These are phyloP conservation scores for Meandrusa payeni DNA, from an alignment of 2,888 invertebrate species.

Conservation along the genomic window DNA sequence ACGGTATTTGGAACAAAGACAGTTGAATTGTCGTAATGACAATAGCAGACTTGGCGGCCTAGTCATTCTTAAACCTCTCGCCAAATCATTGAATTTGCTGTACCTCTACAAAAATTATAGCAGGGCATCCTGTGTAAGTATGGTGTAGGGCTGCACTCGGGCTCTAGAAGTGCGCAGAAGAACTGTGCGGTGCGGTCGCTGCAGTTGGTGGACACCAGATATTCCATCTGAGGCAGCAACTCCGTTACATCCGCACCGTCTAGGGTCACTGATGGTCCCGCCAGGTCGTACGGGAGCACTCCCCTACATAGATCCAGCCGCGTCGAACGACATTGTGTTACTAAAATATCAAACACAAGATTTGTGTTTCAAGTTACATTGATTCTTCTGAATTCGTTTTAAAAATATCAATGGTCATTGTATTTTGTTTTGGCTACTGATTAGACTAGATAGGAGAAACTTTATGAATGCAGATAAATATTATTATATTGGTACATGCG, in stretches of 20 bases:
- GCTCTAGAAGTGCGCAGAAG: constrained; percentile 83
- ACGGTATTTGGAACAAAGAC: no score
- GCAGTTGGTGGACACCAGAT: constrained; percentile 82
- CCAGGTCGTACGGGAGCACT: constrained; percentile 84
- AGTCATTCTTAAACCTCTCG: no score
- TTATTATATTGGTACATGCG: neutral
- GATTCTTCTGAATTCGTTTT: no score
- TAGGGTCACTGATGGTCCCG: constrained; percentile 70
- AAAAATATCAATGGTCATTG: no score
- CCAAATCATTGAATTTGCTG: no score
- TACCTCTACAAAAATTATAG: constrained; percentile 84
- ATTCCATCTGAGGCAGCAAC: constrained; percentile 79
- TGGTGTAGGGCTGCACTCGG: constrained; percentile 83
- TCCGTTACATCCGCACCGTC: constrained; percentile 56
- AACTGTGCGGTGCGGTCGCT: constrained; percentile 82
- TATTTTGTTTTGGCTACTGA: no score
- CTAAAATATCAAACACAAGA: constrained; percentile 45
- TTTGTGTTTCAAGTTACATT: no score
- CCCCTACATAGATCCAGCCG: constrained; percentile 80
- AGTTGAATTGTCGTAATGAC: no score
- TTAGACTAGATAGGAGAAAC: no score
- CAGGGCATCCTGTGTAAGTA: constrained; percentile 82
- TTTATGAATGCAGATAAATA: neutral
- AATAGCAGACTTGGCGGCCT: no score
- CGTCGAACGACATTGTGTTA: constrained; percentile 75